Evolutionary conservation across 2,797 vertebrate genomes (phyloP).

Genomic region (Erethizon dorsatum): DNA sequence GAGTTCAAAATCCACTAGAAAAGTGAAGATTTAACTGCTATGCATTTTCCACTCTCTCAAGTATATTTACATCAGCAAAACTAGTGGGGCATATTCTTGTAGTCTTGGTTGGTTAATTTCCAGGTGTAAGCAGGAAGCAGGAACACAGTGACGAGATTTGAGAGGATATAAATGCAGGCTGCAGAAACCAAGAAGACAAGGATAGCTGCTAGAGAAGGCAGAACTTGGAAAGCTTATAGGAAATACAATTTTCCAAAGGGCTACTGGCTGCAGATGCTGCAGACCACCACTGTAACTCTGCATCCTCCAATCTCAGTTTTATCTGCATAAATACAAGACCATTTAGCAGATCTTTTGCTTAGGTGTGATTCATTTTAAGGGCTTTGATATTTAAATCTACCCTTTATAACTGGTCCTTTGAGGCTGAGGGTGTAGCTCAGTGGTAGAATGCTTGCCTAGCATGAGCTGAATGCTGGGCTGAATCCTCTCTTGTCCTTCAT

Average conservation of each 20-base stretch:
- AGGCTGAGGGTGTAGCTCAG: background rate
- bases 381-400: background rate
- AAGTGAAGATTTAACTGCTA: background rate
- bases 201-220: background rate
- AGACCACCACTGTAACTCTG: background rate
- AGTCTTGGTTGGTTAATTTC: background rate
- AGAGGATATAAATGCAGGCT: background rate
- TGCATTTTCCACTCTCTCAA: background rate
- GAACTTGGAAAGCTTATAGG: background rate
- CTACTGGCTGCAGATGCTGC: background rate
- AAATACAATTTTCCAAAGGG: background rate
- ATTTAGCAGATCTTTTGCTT: background rate
- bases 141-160: background rate
- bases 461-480: background rate
- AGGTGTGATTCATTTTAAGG: background rate
- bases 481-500: background rate
- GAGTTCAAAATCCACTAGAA: background rate
- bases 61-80: background rate
- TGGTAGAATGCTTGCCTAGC: background rate
- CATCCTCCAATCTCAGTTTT: background rate
- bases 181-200: background rate
- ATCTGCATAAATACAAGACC: background rate
- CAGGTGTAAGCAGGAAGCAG: background rate
- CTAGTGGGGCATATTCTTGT: background rate
- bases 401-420: background rate